phyloP scores from a whole-genome alignment of 35 echinoderm and acorn worm species.

The Diadema setosum region DNA sequence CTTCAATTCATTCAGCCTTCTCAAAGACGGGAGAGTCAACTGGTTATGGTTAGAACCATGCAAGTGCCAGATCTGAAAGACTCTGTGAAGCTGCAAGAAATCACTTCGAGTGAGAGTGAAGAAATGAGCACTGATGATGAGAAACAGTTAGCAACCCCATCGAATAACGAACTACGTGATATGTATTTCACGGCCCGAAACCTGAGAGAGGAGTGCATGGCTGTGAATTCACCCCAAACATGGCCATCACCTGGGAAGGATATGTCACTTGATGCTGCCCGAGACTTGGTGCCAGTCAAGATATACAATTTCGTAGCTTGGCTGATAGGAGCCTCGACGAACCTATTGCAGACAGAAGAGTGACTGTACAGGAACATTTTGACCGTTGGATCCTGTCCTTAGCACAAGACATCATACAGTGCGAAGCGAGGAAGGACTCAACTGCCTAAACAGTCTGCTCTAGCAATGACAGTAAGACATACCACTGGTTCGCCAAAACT shows the following conservation, averaged over 20 bases:
- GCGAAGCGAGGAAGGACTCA: background rate
- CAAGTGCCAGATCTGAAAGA: background rate
- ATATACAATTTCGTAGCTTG: background rate
- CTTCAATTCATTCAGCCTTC: background rate
- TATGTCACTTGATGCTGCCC: background rate
- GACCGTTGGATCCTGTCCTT: background rate
- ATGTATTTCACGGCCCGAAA: background rate
- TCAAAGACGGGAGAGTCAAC: background rate
- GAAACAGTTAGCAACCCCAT: background rate
- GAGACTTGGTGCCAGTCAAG: background rate
- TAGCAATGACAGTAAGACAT: conserved; percentile 33
- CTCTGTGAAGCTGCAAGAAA: background rate
- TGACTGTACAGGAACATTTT: background rate
- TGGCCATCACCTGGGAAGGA: background rate
- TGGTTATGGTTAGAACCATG: background rate
- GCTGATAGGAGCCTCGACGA: background rate
- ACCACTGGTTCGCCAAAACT: conserved; percentile 31
- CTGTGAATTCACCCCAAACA: background rate
- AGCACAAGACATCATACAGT: background rate
- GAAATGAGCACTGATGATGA: too few species aligned
- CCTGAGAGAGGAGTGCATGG: background rate
- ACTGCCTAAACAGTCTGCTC: background rate
- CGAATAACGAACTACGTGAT: background rate
- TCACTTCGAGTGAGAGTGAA: background rate
- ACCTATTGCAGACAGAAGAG: background rate